phyloP scores from a whole-genome alignment of 92 coral and sea anemone genomes.

The Chrysogorgia sp. region DNA sequence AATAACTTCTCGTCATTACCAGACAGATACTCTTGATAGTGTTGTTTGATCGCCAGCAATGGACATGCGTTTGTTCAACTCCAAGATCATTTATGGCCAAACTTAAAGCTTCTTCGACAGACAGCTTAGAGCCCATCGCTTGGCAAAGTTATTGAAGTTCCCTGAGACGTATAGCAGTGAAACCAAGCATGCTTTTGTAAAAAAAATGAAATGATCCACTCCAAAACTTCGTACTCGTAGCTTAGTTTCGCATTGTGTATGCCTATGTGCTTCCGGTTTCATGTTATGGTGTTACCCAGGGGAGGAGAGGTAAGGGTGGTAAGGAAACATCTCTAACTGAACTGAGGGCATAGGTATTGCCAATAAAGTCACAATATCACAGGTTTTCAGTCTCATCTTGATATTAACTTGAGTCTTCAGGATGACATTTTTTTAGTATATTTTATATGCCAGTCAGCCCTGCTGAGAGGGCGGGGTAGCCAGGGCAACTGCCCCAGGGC shows the following conservation, averaged over 20 bases:
- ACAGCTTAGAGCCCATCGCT: constrained; percentile 28
- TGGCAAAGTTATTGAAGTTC: background rate
- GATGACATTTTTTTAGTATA: too few species aligned
- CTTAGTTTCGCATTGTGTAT: background rate
- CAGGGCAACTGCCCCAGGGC: too few species aligned
- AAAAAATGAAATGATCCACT: background rate
- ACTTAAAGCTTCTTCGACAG: constrained; percentile 13
- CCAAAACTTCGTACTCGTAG: background rate
- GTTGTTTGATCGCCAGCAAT: constrained; percentile 13
- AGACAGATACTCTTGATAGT: background rate
- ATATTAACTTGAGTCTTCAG: too few species aligned
- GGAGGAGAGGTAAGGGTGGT: too few species aligned
- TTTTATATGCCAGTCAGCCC: too few species aligned
- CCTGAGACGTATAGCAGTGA: background rate
- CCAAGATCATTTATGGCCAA: constrained; percentile 22
- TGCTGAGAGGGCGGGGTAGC: too few species aligned
- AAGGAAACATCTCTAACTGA: too few species aligned
- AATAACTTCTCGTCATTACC: background rate
- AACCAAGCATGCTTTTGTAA: background rate
- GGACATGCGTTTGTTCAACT: constrained; percentile 21
- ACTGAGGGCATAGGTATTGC: too few species aligned
- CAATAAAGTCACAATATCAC: too few species aligned
- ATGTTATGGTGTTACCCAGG: background rate
- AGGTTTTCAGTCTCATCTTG: too few species aligned
- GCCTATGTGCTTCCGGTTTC: constrained; percentile 10